Evolutionary conservation across 2,888 invertebrate species (phyloP).

Genomic region (Pandemis heparana): DNA sequence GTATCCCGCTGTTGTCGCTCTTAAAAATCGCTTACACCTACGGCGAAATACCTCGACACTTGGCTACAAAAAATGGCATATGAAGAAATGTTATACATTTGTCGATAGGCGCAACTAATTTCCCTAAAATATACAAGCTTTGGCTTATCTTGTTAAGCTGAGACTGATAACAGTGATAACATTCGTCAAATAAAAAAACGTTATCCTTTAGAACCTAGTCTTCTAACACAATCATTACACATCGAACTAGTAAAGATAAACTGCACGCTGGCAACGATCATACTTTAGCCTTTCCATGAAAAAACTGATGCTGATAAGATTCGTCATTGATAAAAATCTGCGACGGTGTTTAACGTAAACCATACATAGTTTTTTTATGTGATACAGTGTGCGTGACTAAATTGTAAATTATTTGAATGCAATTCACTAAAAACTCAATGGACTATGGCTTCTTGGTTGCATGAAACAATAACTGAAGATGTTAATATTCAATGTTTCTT

Average conservation of each 20-base stretch:
- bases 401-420: no score
- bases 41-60: constrained; percentile 42
- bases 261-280: neutral
- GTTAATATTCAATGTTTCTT: no score
- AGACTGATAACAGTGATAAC: neutral
- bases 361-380: neutral
- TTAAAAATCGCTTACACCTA: constrained; percentile 39
- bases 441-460: no score
- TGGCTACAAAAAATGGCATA: neutral
- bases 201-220: neutral
- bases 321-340: constrained; percentile 4
- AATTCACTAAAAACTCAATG: neutral
- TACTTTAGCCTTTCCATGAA: neutral
- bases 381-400: neutral
- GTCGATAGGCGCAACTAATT: neutral
- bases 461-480: no score
- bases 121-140: neutral
- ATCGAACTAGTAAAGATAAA: constrained; percentile 1
- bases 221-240: neutral
- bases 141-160: neutral
- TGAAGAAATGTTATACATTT: neutral
- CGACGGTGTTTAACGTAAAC: neutral
- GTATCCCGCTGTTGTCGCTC: constrained; percentile 53
- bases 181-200: neutral
- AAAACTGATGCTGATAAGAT: neutral